phyloP scores from a whole-genome alignment of 2,888 invertebrate genomes.

The Protophormia terraenovae region DNA sequence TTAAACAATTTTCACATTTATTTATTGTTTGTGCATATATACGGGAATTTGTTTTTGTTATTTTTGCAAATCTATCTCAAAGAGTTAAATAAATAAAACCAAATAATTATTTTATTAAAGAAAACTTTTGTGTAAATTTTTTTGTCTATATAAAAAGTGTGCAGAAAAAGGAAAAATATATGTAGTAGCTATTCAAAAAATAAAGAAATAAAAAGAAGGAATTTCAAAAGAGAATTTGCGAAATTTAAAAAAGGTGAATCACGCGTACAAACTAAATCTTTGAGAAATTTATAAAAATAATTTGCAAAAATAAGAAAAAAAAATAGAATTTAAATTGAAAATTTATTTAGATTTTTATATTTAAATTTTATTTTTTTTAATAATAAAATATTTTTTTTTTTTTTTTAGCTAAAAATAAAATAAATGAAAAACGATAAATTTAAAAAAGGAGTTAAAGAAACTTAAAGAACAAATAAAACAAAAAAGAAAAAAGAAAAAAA shows the following conservation, averaged over 20 bases:
- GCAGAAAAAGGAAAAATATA: slow-evolving; percentile 45
- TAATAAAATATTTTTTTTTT: neutral
- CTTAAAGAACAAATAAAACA: slow-evolving; percentile 14
- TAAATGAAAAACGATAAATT: slow-evolving; percentile 37
- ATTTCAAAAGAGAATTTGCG: slow-evolving; percentile 60
- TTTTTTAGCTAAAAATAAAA: slow-evolving; percentile 43
- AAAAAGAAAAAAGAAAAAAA: too few species aligned
- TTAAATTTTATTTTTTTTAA: slow-evolving; percentile 20
- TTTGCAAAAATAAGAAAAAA: slow-evolving; percentile 41
- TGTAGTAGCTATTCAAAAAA: slow-evolving; percentile 30
- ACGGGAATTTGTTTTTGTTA: slow-evolving; percentile 3
- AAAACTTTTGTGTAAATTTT: slow-evolving; percentile 34
- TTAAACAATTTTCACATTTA: slow-evolving; percentile 49
- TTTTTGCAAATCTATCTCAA: slow-evolving; percentile 54
- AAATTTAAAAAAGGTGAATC: slow-evolving; percentile 67
- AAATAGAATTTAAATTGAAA: slow-evolving; percentile 8
- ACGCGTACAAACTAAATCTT: slow-evolving; percentile 50
- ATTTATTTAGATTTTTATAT: neutral
- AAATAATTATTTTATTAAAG: slow-evolving; percentile 20
- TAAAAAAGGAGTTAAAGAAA: slow-evolving; percentile 49
- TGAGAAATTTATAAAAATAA: slow-evolving; percentile 1
- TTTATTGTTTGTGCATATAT: slow-evolving; percentile 40
- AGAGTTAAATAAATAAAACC: slow-evolving; percentile 25
- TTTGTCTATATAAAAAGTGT: slow-evolving; percentile 44
- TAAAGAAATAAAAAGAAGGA: slow-evolving; percentile 51